A percentile compares a stretch with the other conserved stretches of the same genome.
Evolutionary conservation across 2,888 invertebrate genomes (phyloP).

Genomic region (Dryobota labecula): DNA sequence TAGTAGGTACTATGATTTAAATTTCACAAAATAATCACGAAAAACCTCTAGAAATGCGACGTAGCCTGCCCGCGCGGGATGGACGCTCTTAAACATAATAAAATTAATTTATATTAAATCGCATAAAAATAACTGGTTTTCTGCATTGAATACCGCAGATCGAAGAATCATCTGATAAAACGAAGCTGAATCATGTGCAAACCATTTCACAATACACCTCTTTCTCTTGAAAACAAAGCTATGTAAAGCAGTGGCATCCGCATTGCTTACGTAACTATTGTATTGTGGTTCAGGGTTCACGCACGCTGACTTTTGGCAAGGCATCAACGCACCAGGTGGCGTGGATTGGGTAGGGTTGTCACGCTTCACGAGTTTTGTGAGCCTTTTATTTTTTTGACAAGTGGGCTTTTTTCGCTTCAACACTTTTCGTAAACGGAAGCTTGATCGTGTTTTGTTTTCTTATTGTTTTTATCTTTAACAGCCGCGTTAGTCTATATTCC

Average conservation of each 20-base stretch:
- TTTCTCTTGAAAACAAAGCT: conserved; percentile 42
- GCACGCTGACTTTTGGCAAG: conserved; percentile 60
- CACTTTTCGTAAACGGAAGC: no score
- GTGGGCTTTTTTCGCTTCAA: conserved; percentile 21
- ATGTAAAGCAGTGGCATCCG: conserved; percentile 41
- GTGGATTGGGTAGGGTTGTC: conserved; percentile 51
- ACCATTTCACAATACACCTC: conserved; percentile 41
- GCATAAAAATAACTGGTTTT: conserved; percentile 1
- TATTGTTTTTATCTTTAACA: no score
- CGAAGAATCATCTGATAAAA: conserved; percentile 31
- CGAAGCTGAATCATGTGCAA: conserved; percentile 40
- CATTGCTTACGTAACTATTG: conserved; percentile 55
- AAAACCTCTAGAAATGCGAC: no score
- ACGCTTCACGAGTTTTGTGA: conserved; percentile 24
- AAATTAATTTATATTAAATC: not conserved
- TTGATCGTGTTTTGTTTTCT: no score
- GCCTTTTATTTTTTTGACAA: conserved; percentile 25
- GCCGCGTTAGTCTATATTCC: no score
- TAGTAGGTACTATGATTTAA: no score
- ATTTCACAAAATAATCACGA: no score
- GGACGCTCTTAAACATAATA: no score
- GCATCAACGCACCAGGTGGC: conserved; percentile 51
- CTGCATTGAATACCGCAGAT: conserved; percentile 22
- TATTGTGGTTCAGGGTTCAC: conserved; percentile 57
- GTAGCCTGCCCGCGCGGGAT: no score